Evolutionary conservation across 1,140 invertebrate species (phyloP).

Genomic region (Drosophila novamexicana): DNA sequence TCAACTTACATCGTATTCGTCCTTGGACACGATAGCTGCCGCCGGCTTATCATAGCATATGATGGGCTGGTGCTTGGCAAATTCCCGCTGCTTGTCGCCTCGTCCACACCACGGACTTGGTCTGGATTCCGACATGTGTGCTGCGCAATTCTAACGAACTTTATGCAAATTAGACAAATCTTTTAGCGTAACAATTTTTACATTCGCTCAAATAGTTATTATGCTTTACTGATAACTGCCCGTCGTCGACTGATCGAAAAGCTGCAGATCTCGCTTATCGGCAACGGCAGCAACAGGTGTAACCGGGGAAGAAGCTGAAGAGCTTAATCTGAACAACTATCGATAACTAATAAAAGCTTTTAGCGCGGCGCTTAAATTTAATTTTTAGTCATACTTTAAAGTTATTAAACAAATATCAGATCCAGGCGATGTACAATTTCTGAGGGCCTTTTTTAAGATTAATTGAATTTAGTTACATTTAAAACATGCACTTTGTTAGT

Average conservation of each 20-base stretch:
- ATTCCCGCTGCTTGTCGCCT: constrained; percentile 60
- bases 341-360: constrained; percentile 5
- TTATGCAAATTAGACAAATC: constrained; percentile 9
- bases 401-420: no score
- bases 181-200: neutral
- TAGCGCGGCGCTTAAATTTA: neutral
- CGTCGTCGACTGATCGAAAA: constrained; percentile 18
- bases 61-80: constrained; percentile 62
- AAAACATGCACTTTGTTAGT: no score
- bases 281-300: neutral
- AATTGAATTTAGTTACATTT: no score
- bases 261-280: neutral
- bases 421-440: no score
- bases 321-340: constrained; percentile 5
- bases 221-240: neutral
- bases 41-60: constrained; percentile 84
- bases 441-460: no score
- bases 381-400: no score
- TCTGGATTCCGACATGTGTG: constrained; percentile 36
- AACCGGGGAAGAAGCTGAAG: neutral
- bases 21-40: constrained; percentile 69
- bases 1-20: constrained; percentile 72
- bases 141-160: neutral
- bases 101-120: constrained; percentile 62
- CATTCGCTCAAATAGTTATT: neutral